Evolutionary conservation across 2,797 vertebrate species (phyloP), one percentile per base, ranked within the genome.

Genomic region (Chloroceryle amazona): DNA sequence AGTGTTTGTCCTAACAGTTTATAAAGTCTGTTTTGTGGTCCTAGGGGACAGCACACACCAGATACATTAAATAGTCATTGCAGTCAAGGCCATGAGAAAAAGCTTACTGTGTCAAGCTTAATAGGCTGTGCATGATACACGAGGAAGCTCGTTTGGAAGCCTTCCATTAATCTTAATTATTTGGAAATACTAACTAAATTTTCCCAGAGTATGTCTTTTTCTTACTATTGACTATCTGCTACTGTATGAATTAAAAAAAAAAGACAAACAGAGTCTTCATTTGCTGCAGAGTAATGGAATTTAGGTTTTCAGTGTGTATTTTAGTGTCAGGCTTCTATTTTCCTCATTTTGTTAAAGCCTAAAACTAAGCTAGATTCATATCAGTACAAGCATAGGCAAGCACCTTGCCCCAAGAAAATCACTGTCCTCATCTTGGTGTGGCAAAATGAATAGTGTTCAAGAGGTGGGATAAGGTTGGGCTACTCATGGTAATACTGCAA

Each of bases 1-100:
- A 97, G 63, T 94, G 89, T 98, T 97, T 96, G 96, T 97, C 96
- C 82, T 96, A 84, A 96, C 92, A 96, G 94, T 96, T 97, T 97
- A 96, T 92, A 95, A 97, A 96, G 96, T 87, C 96, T 75, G 11
- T 95, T 81, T 93, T 86, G 55, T 82, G 65, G 49, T 87, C 85
- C 81, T 94, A 35, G 76, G 86, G 90, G 91, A 91, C 68, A 93
- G 81, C 63, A 71, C 73, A 90, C 66, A 66, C 39, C 91, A 97
- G 90, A 94, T 93, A 88, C 33, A 44, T 96, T 97, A 94, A 95
- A 72, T 96, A 91, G 74, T 88, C 79, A 10, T 58, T 91, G 83
- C 88, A 89, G 84, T 74, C 81, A 91, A 96, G 83, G 93, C 82
- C 87, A 91, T 94, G 90, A 97, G 95, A 90, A 96, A 97, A 93